Evolutionary conservation across 2,888 invertebrate genomes (phyloP), one percentile per base, ranked within the genome.

Genomic region (Melolontha melolontha): DNA sequence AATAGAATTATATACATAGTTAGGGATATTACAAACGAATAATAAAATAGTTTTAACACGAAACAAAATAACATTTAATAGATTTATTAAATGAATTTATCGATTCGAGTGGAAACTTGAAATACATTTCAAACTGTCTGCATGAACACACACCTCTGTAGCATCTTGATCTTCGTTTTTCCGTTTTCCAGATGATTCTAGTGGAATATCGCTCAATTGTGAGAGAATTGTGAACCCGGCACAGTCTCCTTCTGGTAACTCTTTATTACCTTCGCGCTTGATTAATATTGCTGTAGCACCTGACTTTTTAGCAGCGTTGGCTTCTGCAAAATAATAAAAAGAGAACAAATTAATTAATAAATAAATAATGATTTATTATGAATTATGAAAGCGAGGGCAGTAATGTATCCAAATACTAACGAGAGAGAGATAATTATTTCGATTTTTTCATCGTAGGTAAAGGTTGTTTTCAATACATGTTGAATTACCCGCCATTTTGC

Each of bases 231-330:
- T 82, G 80, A 86, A 92, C 22, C 83, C 75, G 8, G 81, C 78
- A 57, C 84, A 84, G 5, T 87, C 89, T 12, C 89, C 88, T 8
- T 90, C 87, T 4, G 85, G 84, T 0, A 96, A 84, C 0, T 90
- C 85, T 0, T 87, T 88, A 82, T 96, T 96, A 63, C 95, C 96
- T 71, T 92, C 92, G 71, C 97, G 90, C 64, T 87, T 85, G 1
- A 96, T 88, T 27, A 97, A 81, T 4, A 88, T 86, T 10, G 89
- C 85, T 51, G 88, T 85, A 66, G 95, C 72, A 10, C 94, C 95
- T 0, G 94, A 92, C 39, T 85, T 81, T 49, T 87, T 87, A 0
- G 97, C 96, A 55, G 97, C 96, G 79, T 88, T 86, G 0, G 93
- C 95, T 85, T 97, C 97, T 95, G 86, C 54, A 83, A 81, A 65